A percentile compares a stretch with the other conserved stretches of the same genome.
Evolutionary conservation across 2,888 invertebrate genomes (phyloP).

Genomic region (Parnassius glacialis): DNA sequence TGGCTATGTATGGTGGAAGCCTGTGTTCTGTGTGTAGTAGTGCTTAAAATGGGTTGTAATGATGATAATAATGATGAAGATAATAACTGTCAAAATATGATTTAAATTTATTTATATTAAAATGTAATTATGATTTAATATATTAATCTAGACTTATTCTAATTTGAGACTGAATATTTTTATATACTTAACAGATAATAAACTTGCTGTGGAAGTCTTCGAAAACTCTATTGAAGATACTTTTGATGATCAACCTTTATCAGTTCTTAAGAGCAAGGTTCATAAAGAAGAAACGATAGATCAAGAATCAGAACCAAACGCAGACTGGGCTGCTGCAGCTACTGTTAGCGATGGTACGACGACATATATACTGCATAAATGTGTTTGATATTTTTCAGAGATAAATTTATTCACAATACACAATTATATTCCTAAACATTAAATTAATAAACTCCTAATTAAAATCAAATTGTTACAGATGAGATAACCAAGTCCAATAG

Average conservation of each 20-base stretch:
- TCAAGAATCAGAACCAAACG: conserved; percentile 17
- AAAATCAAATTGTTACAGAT: conserved; percentile 30
- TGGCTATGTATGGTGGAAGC: no score
- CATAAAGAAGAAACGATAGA: conserved; percentile 3
- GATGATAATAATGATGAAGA: no score
- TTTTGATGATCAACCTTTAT: conserved; percentile 38
- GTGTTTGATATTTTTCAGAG: no score
- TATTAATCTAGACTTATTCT: no score
- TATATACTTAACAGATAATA: conserved; percentile 15
- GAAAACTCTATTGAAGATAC: conserved; percentile 29
- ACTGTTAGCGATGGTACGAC: conserved; percentile 27
- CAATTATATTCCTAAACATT: no score
- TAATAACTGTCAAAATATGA: no score
- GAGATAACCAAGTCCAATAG: conserved; percentile 28
- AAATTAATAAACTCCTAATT: not conserved
- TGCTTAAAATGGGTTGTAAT: no score
- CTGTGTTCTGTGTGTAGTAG: no score
- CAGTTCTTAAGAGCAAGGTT: conserved; percentile 30
- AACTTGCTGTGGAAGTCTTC: conserved; percentile 5
- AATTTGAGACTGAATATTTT: not conserved
- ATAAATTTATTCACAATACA: no score
- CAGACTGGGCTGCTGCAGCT: conserved; percentile 28
- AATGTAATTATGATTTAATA: no score
- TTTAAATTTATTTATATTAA: no score
- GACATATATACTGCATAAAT: not conserved